Evolutionary conservation across 2,797 vertebrate genomes (phyloP).

Genomic region (Esox masquinongy): DNA sequence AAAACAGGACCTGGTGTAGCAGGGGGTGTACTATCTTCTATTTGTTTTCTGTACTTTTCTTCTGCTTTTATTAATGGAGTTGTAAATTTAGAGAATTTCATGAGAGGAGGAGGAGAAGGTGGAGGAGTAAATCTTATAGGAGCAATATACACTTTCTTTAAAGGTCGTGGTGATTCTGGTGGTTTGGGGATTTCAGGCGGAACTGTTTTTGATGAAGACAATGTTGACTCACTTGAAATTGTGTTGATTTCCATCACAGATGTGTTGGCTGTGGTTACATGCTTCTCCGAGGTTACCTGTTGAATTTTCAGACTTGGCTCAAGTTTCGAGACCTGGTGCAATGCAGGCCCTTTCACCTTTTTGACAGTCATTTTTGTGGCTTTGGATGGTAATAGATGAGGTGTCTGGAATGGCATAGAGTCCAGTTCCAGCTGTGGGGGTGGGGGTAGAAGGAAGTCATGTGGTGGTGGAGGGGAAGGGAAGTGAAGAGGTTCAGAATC

Average conservation of each 20-base stretch:
- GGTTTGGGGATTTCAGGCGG: conserved; percentile 57
- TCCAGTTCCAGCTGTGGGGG: conserved; percentile 77
- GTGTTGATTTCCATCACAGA: conserved; percentile 45
- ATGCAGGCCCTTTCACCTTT: conserved; percentile 65
- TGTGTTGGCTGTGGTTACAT: conserved; percentile 22
- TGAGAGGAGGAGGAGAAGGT: conserved; percentile 69
- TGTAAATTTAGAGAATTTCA: conserved; percentile 81
- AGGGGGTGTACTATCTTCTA: conserved; percentile 72
- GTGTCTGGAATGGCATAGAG: conserved; percentile 56
- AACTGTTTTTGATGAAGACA: conserved; percentile 44
- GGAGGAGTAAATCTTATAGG: conserved; percentile 81
- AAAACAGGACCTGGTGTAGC: conserved; percentile 59
- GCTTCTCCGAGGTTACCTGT: conserved; percentile 39
- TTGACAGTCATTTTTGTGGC: conserved; percentile 73
- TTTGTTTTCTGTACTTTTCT: conserved; percentile 81
- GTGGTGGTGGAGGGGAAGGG: conserved; percentile 63
- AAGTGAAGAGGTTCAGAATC: conserved; percentile 75
- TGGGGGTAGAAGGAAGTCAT: conserved; percentile 72
- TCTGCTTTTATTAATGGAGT: conserved; percentile 92
- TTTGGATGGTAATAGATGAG: conserved; percentile 58
- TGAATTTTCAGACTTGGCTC: conserved; percentile 64
- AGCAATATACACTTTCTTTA: conserved; percentile 66
- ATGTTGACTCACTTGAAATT: conserved; percentile 45
- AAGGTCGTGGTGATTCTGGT: conserved; percentile 66
- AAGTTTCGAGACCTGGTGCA: conserved; percentile 75